phyloP scores from a whole-genome alignment of 2,888 invertebrate species.

The Platycheirus albimanus region DNA sequence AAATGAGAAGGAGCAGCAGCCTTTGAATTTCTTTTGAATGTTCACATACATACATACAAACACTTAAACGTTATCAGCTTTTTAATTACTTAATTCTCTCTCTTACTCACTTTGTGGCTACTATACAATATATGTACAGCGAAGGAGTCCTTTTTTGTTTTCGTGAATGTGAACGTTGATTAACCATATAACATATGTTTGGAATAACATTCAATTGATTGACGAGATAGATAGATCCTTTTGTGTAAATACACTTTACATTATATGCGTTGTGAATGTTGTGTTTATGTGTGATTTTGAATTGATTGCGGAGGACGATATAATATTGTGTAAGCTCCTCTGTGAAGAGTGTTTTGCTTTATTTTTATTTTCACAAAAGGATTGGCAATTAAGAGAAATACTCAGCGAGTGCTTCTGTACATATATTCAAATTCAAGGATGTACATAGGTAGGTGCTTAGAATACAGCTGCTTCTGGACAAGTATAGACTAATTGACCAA shows the following conservation, averaged over 20 bases:
- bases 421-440: too few relatives aligned
- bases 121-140: background rate
- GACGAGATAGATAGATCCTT: conserved; percentile 31
- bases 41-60: conserved; percentile 38
- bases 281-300: conserved; percentile 31
- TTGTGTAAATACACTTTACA: conserved; percentile 16
- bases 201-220: conserved; percentile 61
- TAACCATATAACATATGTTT: conserved; percentile 57
- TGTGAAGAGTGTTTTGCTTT: conserved; percentile 42
- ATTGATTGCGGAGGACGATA: conserved; percentile 36
- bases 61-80: conserved; percentile 64
- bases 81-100: conserved; percentile 71
- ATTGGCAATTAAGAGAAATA: conserved; percentile 37
- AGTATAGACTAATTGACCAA: background rate
- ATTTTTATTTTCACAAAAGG: conserved; percentile 61
- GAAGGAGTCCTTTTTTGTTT: conserved; percentile 46
- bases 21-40: background rate
- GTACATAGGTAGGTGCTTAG: background rate
- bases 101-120: conserved; percentile 11
- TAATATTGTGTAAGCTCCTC: conserved; percentile 8
- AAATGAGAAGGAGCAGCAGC: background rate
- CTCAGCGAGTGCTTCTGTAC: background rate
- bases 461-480: background rate
- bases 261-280: too few relatives aligned
- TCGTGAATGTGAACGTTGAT: conserved; percentile 61